phyloP scores from a whole-genome alignment of 1,140 invertebrate species.

The Zaprionus ornatus region DNA sequence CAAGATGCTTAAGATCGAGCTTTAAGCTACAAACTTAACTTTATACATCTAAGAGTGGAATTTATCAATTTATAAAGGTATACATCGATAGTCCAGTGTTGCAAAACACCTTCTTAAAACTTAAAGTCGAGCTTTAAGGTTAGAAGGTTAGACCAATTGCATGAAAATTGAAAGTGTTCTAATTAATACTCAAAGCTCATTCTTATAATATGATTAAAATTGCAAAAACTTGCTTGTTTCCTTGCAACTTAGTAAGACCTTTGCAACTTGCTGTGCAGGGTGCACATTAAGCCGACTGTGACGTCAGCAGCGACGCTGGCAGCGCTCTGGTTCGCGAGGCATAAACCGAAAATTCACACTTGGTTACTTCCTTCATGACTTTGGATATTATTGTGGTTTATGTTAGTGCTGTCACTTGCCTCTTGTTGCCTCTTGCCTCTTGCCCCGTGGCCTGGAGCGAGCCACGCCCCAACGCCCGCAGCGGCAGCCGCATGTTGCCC shows the following conservation, averaged over 20 bases:
- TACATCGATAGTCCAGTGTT: too few relatives aligned
- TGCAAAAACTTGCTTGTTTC: neutral
- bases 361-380: constrained; percentile 82
- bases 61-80: too few relatives aligned
- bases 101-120: too few relatives aligned
- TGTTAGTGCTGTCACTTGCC: constrained; percentile 80
- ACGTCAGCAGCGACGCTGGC: constrained; percentile 13
- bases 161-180: too few relatives aligned
- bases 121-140: too few relatives aligned
- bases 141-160: too few relatives aligned
- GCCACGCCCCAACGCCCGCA: constrained; percentile 28
- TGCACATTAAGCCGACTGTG: constrained; percentile 9
- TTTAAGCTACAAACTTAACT: too few relatives aligned
- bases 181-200: too few relatives aligned
- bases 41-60: too few relatives aligned
- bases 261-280: neutral
- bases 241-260: neutral
- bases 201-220: neutral
- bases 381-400: constrained; percentile 83
- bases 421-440: neutral
- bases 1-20: too few relatives aligned
- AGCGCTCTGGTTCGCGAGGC: constrained; percentile 62
- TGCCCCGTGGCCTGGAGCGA: neutral
- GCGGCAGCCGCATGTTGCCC: constrained; percentile 30
- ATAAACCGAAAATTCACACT: constrained; percentile 82